Evolutionary conservation across 2,113 vertebrate genomes (phyloP), one percentile per base, ranked within the genome.

Genomic region (Phylloscopus trochiloides): DNA sequence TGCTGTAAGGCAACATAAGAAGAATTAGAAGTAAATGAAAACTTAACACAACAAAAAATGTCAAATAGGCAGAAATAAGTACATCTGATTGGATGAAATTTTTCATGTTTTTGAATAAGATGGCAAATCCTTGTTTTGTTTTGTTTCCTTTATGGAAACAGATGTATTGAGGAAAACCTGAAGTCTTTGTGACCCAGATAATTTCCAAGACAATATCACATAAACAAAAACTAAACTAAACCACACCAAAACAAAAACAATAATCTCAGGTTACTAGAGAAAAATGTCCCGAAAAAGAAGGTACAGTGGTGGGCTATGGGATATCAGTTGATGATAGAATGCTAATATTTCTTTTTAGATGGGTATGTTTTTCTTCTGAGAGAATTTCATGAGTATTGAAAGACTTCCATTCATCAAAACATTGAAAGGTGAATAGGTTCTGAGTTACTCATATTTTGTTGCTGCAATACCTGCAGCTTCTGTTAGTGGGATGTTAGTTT

Each of bases 11-110:
- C 70, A 73, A 61, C 6, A 14, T 61, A 89, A 89, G 24, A 12
- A 77, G 36, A 87, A 92, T 96, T 83, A 95, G 50, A 95, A 94
- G 43, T 84, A 96, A 95, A 92, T 86, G 43, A 19, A 92, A 93
- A 32, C 32, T 85, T 83, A 95, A 90, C 19, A 40, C 22, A 91
- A 90, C 12, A 13, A 87, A 94, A 94, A 89, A 70, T 73, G 31
- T 78, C 42, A 90, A 65, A 25, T 43, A 70, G 36, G 50, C 47
- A 92, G 70, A 89, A 95, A 88, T 51, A 83, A 66, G 19, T 88
- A 15, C 12, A 70, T 58, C 13, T 50, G 72, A 63, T 34, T 83
- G 55, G 26, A 81, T 57, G 28, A 73, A 84, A 55, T 89, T 73
- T 75, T 80, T 93, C 14, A 52, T 51, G 13, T 4, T 62, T 94